Evolutionary conservation across 2,797 vertebrate species (phyloP), one percentile per base, ranked within the genome.

Genomic region (Kryptolebias ocellatus): DNA sequence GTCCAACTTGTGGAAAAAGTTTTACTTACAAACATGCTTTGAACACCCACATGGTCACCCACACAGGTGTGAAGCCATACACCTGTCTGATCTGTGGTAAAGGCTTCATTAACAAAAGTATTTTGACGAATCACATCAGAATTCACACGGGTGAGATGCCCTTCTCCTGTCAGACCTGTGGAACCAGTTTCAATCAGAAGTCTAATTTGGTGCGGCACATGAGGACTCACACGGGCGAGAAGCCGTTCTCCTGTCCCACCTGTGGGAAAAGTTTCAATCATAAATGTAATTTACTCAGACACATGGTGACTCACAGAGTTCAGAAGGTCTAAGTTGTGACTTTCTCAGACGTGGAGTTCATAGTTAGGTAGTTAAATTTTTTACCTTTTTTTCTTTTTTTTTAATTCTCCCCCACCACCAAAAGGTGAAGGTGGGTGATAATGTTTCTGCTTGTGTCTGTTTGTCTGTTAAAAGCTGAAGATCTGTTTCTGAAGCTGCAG

Each of bases 61-160:
- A 44, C 20, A 44, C 18, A 44, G 37, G 37, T 8, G 37, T 44
- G 37, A 57, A 34, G 12, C 37, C 55, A 1, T 42, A 44, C 18
- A 16, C 37, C 2, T 57, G 55, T 57, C 1, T 27, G 8, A 44
- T 14, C 3, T 57, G 55, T 10, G 55, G 55, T 7, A 57, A 44
- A 44, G 3, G 18, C 17, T 57, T 57, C 6, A 57, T 4, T 10
- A 12, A 16, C 1, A 24, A 57, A 17, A 9, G 3, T 44, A 27
- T 8, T 44, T 11, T 57, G 20, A 24, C 1, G 0, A 16, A 16
- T 4, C 55, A 57, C 20, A 27, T 16, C 14, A 44, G 20, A 44
- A 44, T 39, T 57, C 55, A 57, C 20, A 57, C 55, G 0, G 55
- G 39, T 9, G 55, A 57, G 39, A 57, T 4, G 12, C 55, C 55